Evolutionary conservation across 2,113 vertebrate species (phyloP).

Genomic region (Cyprinodon variegatus): DNA sequence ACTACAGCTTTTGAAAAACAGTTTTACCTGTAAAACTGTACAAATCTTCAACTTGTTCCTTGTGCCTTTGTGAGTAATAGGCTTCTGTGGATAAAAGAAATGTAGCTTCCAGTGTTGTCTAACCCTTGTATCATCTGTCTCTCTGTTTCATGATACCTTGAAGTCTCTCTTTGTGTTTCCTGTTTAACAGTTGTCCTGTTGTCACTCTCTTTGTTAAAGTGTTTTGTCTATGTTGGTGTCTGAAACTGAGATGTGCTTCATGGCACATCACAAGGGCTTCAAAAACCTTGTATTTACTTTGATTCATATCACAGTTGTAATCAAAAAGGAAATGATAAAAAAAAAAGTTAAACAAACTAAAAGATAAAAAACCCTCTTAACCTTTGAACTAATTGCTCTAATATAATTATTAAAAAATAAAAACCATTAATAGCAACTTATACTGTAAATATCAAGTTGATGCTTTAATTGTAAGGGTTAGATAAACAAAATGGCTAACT

Average conservation of each 20-base stretch:
- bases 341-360: background rate
- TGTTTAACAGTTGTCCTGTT: conserved; percentile 45
- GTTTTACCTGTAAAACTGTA: background rate
- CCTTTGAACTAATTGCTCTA: background rate
- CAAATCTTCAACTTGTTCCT: conserved; percentile 1
- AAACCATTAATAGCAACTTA: background rate
- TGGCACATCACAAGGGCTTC: conserved; percentile 57
- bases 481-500: conserved; percentile 6
- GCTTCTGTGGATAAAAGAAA: conserved; percentile 3
- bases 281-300: conserved; percentile 43
- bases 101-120: conserved; percentile 40
- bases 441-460: background rate
- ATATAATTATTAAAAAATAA: background rate
- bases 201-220: conserved; percentile 35
- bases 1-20: background rate
- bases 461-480: background rate
- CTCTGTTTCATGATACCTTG: conserved; percentile 43
- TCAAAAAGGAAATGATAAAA: background rate
- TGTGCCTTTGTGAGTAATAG: conserved; percentile 1
- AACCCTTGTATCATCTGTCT: conserved; percentile 54
- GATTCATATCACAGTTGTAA: conserved; percentile 35
- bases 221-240: conserved; percentile 65
- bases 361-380: background rate
- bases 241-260: conserved; percentile 62
- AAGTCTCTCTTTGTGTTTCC: conserved; percentile 52